phyloP scores from a whole-genome alignment of 2,113 vertebrate genomes.

The Chaenogobius annularis region DNA sequence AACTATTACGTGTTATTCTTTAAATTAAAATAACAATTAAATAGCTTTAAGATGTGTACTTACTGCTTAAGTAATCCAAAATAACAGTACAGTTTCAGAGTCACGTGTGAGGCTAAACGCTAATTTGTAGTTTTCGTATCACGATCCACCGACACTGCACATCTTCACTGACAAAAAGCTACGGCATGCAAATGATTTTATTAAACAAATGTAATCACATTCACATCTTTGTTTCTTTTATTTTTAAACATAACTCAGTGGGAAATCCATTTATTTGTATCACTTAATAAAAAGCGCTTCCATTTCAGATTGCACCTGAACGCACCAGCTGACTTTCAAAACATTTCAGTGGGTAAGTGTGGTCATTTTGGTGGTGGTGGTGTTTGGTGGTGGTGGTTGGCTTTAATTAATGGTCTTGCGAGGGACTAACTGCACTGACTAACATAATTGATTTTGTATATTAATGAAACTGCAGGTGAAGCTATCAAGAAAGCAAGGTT shows the following conservation, averaged over 20 bases:
- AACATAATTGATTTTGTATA: slow-evolving; percentile 59
- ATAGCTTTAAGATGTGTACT: neutral
- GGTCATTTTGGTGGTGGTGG: neutral
- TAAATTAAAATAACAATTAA: neutral
- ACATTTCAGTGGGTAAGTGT: neutral
- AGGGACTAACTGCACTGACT: slow-evolving; percentile 29
- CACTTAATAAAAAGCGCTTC: neutral
- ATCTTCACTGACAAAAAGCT: neutral
- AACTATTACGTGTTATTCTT: neutral
- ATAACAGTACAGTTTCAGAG: neutral
- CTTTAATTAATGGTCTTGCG: neutral
- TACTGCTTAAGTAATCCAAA: neutral
- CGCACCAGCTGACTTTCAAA: neutral
- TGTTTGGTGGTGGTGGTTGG: slow-evolving; percentile 23
- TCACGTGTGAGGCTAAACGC: neutral
- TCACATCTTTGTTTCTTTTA: neutral
- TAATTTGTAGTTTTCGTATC: neutral
- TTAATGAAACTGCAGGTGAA: slow-evolving; percentile 48
- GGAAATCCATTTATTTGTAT: neutral
- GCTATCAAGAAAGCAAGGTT: slow-evolving; percentile 50
- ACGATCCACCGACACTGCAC: neutral
- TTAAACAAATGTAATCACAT: neutral
- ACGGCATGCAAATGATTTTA: neutral
- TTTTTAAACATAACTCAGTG: too few species aligned
- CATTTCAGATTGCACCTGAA: neutral